phyloP scores from a whole-genome alignment of 2,888 invertebrate species.

The Melikaiella ostensackeni region DNA sequence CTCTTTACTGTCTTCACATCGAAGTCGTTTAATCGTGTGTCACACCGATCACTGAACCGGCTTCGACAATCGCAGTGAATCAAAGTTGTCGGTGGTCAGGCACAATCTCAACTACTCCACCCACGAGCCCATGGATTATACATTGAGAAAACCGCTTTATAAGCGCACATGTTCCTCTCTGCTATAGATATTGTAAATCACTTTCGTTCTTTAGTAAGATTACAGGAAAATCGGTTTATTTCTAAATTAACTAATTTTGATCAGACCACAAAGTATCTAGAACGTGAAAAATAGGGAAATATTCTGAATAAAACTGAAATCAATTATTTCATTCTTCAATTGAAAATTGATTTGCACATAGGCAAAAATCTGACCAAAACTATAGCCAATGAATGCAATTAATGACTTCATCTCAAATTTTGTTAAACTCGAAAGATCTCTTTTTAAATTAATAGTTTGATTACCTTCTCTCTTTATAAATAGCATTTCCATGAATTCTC shows the following conservation, averaged over 20 bases:
- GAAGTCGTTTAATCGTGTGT: conserved; percentile 48
- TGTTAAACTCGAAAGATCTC: too few species aligned
- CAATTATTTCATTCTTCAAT: too few species aligned
- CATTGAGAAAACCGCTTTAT: conserved; percentile 44
- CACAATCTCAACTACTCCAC: conserved; percentile 69
- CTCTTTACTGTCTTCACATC: not conserved
- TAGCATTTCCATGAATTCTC: too few species aligned
- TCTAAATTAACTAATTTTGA: not conserved
- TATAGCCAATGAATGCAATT: too few species aligned
- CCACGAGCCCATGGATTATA: conserved; percentile 62
- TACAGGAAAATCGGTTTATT: not conserved
- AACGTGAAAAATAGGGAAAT: too few species aligned
- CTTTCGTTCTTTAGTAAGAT: conserved; percentile 48
- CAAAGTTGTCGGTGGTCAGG: conserved; percentile 75
- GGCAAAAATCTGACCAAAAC: too few species aligned
- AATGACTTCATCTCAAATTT: too few species aligned
- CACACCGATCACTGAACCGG: conserved; percentile 69
- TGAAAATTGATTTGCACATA: too few species aligned
- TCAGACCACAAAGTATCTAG: not conserved
- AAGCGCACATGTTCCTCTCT: conserved; percentile 48
- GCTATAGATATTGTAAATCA: conserved; percentile 51
- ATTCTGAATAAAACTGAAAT: too few species aligned
- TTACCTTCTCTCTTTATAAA: too few species aligned
- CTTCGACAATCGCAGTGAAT: conserved; percentile 71
- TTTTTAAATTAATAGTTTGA: too few species aligned